Percentiles rank a stretch among this genome's conserved stretches.
These are phyloP conservation scores for Leptopilina myrica DNA, from an alignment of 2,888 invertebrate genomes.

Conservation along the genomic window DNA sequence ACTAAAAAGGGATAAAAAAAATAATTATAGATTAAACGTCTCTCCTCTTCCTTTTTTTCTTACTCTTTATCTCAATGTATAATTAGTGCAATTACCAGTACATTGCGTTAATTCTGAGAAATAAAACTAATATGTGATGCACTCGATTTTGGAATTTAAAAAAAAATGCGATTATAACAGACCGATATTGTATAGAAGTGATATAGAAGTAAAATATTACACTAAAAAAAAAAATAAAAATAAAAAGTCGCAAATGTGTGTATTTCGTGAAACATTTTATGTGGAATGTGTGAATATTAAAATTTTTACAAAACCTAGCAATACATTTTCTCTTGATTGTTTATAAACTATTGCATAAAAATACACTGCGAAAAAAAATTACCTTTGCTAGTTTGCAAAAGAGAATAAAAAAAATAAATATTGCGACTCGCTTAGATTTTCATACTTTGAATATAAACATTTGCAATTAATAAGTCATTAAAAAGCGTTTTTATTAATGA, in stretches of 20 bases:
- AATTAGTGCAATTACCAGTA: conserved; percentile 43
- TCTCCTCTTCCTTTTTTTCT: neutral
- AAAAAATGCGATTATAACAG: conserved; percentile 42
- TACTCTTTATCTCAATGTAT: conserved; percentile 20
- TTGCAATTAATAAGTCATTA: conserved; percentile 3
- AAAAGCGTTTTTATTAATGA: conserved; percentile 20
- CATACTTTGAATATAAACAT: conserved; percentile 14
- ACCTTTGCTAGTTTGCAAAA: conserved; percentile 9
- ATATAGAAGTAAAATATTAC: conserved; percentile 23
- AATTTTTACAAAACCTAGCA: neutral
- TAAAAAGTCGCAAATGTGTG: conserved; percentile 51
- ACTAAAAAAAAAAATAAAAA: neutral
- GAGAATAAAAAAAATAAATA: neutral
- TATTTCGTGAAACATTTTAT: conserved; percentile 47
- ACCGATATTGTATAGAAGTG: conserved; percentile 45
- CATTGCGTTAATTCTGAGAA: conserved; percentile 33
- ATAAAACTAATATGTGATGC: conserved; percentile 36
- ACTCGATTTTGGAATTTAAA: conserved; percentile 44
- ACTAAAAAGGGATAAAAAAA: neutral
- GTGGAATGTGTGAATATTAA: conserved; percentile 17
- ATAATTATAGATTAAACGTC: neutral
- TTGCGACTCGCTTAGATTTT: conserved; percentile 28
- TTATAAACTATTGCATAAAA: conserved; percentile 2
- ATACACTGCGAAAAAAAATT: conserved; percentile 6
- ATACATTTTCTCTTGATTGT: neutral